A percentile compares a stretch with the other conserved stretches of the same genome.
phyloP scores from a whole-genome alignment of 2,797 vertebrate species.

The Gymnodraco acuticeps region DNA sequence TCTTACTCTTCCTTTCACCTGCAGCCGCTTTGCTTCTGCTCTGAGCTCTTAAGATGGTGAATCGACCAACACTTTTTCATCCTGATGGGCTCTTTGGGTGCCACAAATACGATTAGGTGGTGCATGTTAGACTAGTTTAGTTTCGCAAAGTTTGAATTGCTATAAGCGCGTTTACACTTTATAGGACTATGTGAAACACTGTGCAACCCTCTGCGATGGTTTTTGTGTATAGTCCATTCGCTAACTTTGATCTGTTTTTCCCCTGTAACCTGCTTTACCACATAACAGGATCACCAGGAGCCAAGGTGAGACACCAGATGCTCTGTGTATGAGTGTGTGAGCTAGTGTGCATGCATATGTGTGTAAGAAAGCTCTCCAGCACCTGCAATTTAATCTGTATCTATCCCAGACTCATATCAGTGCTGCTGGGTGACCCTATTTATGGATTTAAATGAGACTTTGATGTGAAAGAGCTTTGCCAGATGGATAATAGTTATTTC shows the following conservation, averaged over 20 bases:
- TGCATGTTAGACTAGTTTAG: constrained; percentile 44
- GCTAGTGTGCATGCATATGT: constrained; percentile 6
- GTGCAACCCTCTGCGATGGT: constrained; percentile 13
- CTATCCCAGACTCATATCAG: constrained; percentile 37
- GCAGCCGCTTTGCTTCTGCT: constrained; percentile 64
- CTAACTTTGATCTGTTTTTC: constrained; percentile 67
- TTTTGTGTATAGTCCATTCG: constrained; percentile 19
- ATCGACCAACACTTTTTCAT: constrained; percentile 68
- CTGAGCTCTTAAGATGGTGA: constrained; percentile 70
- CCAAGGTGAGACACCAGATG: constrained; percentile 87
- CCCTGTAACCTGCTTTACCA: constrained; percentile 34
- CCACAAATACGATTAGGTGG: constrained; percentile 42
- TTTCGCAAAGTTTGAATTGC: constrained; percentile 12
- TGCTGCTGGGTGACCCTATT: constrained; percentile 46
- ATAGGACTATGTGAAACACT: not conserved
- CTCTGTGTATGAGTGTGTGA: not conserved
- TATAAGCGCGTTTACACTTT: not conserved
- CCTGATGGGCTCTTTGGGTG: constrained; percentile 71
- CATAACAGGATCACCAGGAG: constrained; percentile 85
- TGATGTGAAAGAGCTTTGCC: constrained; percentile 62
- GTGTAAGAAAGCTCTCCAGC: constrained; percentile 29
- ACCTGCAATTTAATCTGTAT: constrained; percentile 50
- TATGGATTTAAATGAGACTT: constrained; percentile 65
- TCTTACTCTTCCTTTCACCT: constrained; percentile 29
- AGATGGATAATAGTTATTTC: constrained; percentile 56